Conservation (phyloP, 2,113 vertebrate species). For the Phylloscopus trochiloides region DNA sequence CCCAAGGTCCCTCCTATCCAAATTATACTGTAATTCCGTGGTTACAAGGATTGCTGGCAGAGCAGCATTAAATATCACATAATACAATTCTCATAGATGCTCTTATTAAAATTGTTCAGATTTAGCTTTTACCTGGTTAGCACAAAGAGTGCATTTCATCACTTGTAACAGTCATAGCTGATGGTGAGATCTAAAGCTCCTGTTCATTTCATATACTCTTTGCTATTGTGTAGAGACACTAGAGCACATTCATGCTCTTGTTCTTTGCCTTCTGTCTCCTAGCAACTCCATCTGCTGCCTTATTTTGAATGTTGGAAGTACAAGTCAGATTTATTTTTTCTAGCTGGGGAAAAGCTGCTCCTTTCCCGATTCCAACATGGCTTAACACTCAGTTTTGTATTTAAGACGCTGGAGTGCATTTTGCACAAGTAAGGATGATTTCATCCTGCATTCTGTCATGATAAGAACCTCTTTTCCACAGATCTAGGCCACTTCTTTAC, state of each 20-base stretch:
- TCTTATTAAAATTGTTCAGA: not conserved
- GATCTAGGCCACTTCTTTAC: not conserved
- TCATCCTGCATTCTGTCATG: not conserved
- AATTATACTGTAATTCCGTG: not conserved
- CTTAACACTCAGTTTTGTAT: not conserved
- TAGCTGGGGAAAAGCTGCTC: constrained; percentile 11
- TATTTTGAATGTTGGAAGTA: constrained; percentile 52
- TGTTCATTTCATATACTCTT: not conserved
- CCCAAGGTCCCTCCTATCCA: not conserved
- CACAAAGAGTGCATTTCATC: not conserved
- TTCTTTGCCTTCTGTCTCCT: constrained; percentile 66
- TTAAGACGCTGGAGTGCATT: not conserved
- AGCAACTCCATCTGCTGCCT: constrained; percentile 68
- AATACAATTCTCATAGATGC: not conserved
- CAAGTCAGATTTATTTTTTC: constrained; percentile 27
- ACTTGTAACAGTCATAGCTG: not conserved
- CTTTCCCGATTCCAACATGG: not conserved
- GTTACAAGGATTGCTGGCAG: not conserved
- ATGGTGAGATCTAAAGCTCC: not conserved
- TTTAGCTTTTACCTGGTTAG: not conserved
- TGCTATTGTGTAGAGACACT: constrained; percentile 30
- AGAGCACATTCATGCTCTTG: constrained; percentile 29
- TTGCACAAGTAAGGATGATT: not conserved
- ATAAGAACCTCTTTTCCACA: not conserved
- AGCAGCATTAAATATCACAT: not conserved